These are phyloP conservation scores for Pipistrellus pygmaeus DNA, from an alignment of 2,797 vertebrate genomes.

Conservation along the genomic window DNA sequence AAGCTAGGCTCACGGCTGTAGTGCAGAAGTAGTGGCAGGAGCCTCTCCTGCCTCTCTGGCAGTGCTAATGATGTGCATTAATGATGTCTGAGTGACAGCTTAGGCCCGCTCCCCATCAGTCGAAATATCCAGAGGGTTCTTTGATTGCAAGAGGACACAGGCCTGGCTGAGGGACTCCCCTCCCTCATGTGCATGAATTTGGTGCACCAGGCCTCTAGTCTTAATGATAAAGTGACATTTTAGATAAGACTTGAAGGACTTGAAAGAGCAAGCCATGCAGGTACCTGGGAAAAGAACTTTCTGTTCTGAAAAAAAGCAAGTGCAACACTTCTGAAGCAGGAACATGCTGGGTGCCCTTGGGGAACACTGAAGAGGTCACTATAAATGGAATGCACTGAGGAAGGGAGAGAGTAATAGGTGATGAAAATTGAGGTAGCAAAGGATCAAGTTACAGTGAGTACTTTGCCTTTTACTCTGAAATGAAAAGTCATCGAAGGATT, in stretches of 20 bases:
- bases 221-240: not conserved
- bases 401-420: not conserved
- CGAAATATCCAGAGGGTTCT: too few species aligned
- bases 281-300: not conserved
- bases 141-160: too few species aligned
- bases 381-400: too few species aligned
- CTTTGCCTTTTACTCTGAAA: not conserved
- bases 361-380: not conserved
- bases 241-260: not conserved
- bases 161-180: too few species aligned
- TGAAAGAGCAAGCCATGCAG: not conserved
- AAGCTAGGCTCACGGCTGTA: too few species aligned
- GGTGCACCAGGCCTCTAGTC: too few species aligned
- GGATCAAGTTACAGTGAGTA: not conserved
- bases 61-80: too few species aligned
- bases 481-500: not conserved
- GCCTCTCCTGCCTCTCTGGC: too few species aligned
- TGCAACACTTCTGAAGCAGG: not conserved
- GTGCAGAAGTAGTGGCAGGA: too few species aligned
- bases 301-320: not conserved
- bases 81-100: too few species aligned
- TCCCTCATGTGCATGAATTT: too few species aligned
- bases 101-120: too few species aligned
- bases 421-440: not conserved
- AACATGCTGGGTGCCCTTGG: not conserved